Evolutionary conservation across 2,113 vertebrate species (phyloP).

Genomic region (Labrus mixtus): DNA sequence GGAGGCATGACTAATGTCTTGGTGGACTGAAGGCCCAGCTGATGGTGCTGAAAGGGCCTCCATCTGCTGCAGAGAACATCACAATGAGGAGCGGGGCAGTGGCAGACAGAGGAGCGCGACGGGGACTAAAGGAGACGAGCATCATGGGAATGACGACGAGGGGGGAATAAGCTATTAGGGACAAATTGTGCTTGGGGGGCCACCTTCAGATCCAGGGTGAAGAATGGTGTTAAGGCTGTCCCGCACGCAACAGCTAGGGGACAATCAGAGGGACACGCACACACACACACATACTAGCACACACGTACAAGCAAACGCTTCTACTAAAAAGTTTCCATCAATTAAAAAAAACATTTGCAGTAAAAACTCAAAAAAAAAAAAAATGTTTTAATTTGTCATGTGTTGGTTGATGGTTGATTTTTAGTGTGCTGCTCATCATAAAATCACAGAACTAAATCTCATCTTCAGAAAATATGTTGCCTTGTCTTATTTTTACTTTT

Average conservation of each 20-base stretch:
- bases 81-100: conserved; percentile 67
- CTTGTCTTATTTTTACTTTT: too few species aligned
- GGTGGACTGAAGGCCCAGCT: conserved; percentile 68
- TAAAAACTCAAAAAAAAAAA: too few species aligned
- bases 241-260: conserved; percentile 19
- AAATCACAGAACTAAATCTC: too few species aligned
- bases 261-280: background rate
- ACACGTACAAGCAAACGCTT: background rate
- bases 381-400: too few species aligned
- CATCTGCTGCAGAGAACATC: conserved; percentile 72
- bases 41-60: conserved; percentile 72
- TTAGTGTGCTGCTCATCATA: too few species aligned
- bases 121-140: conserved; percentile 43
- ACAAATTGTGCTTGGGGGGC: conserved; percentile 60
- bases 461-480: too few species aligned
- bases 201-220: conserved; percentile 29
- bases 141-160: conserved; percentile 47
- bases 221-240: conserved; percentile 34
- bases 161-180: conserved; percentile 64
- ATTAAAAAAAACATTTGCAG: too few species aligned
- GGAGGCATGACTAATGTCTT: conserved; percentile 77
- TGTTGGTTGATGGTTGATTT: too few species aligned
- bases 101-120: conserved; percentile 54
- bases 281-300: conserved; percentile 9
- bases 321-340: too few species aligned